Evolutionary conservation across 2,113 vertebrate genomes (phyloP), one percentile per base, ranked within the genome.

Genomic region (Promerops cafer): DNA sequence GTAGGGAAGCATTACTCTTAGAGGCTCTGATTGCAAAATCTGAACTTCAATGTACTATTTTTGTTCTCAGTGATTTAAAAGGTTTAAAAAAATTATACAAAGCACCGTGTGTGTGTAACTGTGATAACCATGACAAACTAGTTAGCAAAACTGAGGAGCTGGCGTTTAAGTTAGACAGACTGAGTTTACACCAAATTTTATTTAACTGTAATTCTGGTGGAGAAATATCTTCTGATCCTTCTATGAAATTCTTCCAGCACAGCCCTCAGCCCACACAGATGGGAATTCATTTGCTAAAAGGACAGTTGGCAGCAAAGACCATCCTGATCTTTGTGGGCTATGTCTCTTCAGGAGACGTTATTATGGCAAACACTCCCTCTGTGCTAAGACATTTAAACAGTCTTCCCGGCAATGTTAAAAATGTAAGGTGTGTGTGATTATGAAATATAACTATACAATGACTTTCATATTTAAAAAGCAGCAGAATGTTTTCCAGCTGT

Each of bases 381-480:
- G 54, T 10, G 28, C 74, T 86, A 50, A 52, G 88, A 47, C 40
- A 76, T 93, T 96, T 87, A 53, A 89, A 81, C 19, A 80, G 77
- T 88, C 93, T 97, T 97, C 96, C 87, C 5, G 50, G 95, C 95
- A 91, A 80, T 54, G 53, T 83, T 90, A 92, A 88, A 97, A 96
- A 92, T 80, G 75, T 96, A 90, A 92, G 50, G 66, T 88, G 90
- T 77, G 37, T 33, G 33, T 77, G 71, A 92, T 92, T 80, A 93
- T 88, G 83, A 92, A 97, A 93, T 91, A 91, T 33, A 76, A 59
- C 70, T 77, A 33, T 39, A 88, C 87, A 95, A 71, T 85, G 57
- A 33, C 66, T 96, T 96, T 94, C 70, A 94, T 78, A 83, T 61
- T 82, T 89, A 65, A 83, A 96, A 94, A 93, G 93, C 70, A 90